Evolutionary conservation across 2,888 invertebrate genomes (phyloP).

Genomic region (Caenorhabditis uteleia): DNA sequence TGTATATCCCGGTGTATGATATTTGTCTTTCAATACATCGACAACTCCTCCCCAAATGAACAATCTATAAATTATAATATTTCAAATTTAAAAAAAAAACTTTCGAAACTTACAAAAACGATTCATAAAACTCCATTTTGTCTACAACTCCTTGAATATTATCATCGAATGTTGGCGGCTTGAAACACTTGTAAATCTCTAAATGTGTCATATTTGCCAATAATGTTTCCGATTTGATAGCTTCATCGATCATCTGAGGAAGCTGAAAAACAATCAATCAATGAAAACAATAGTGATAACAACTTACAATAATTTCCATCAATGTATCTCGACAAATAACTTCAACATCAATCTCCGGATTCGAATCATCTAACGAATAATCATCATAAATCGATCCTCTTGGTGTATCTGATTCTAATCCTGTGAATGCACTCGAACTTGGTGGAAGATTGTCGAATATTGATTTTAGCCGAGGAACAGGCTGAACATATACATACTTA

Average conservation of each 20-base stretch:
- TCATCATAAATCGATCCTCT: too few species aligned
- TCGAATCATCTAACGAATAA: too few species aligned
- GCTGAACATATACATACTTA: constrained; percentile 8
- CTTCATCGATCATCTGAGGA: constrained; percentile 17
- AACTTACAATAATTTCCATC: constrained; percentile 1
- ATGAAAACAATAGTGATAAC: not conserved
- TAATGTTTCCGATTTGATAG: not conserved
- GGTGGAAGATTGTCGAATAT: constrained; percentile 25
- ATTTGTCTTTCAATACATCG: constrained; percentile 15
- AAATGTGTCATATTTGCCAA: not conserved
- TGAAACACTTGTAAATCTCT: not conserved
- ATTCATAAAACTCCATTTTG: not conserved
- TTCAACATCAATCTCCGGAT: not conserved
- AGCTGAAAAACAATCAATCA: constrained; percentile 6
- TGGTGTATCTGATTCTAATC: too few species aligned
- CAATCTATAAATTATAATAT: constrained; percentile 1
- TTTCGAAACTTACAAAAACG: not conserved
- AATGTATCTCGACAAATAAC: constrained; percentile 1
- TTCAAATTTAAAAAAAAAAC: not conserved
- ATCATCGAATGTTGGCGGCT: not conserved
- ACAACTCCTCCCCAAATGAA: constrained; percentile 16
- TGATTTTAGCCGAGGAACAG: constrained; percentile 9
- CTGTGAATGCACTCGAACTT: too few species aligned
- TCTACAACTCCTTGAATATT: not conserved
- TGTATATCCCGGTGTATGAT: constrained; percentile 5